Conservation (phyloP, 2,888 invertebrate genomes). For the Eueremaeus valkanovi region DNA sequence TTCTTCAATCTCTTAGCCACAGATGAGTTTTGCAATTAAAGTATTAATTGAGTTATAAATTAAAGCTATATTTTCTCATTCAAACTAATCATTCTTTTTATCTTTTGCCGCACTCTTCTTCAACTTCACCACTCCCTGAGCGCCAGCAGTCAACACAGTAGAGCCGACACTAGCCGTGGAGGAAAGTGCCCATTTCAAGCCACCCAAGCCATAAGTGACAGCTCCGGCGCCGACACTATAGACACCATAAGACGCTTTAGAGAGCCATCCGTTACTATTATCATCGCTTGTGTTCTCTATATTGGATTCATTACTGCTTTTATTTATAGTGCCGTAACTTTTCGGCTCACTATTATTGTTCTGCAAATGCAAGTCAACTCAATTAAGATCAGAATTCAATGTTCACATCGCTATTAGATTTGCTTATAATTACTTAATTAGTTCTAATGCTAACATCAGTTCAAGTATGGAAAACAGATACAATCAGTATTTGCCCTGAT, state of each 20-base stretch:
- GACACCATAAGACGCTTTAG: neutral
- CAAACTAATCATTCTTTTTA: neutral
- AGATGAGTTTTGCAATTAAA: neutral
- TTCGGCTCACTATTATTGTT: neutral
- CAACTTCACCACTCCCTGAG: slow-evolving; percentile 3
- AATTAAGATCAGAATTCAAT: neutral
- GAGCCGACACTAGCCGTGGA: slow-evolving; percentile 3
- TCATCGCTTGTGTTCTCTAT: neutral
- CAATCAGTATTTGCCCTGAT: no score
- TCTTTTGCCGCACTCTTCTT: slow-evolving; percentile 3
- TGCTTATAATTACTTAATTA: no score
- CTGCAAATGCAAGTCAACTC: neutral
- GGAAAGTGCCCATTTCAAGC: neutral
- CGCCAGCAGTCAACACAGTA: slow-evolving; percentile 1
- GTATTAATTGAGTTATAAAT: no score
- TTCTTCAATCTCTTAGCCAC: no score
- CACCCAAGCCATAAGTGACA: slow-evolving; percentile 11
- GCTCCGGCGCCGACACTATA: slow-evolving; percentile 13
- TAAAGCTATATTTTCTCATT: no score
- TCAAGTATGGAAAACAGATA: no score
- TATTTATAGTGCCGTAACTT: slow-evolving; percentile 20
- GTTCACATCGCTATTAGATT: no score
- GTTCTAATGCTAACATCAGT: no score
- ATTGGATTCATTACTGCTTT: neutral
- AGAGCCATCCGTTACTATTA: neutral